phyloP scores from a whole-genome alignment of 1,140 invertebrate genomes.

The Scaptomyza montana region DNA sequence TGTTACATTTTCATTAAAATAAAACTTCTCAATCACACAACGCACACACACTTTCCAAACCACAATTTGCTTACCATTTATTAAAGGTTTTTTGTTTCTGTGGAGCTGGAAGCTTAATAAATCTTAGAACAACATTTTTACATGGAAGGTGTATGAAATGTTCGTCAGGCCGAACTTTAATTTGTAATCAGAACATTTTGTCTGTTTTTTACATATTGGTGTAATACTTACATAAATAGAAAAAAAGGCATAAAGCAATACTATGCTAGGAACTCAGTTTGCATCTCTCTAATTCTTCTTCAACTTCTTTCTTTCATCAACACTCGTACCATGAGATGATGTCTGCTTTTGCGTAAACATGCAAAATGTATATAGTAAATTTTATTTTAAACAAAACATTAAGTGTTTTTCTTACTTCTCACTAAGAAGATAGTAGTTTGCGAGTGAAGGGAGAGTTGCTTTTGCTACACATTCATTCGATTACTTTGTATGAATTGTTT shows the following conservation, averaged over 20 bases:
- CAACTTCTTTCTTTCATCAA: background rate
- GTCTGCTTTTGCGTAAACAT: too few relatives aligned
- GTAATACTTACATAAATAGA: slow-evolving; percentile 50
- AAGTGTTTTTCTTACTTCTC: background rate
- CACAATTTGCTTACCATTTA: too few relatives aligned
- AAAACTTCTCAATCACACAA: too few relatives aligned
- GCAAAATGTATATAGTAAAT: too few relatives aligned
- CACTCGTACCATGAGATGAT: background rate
- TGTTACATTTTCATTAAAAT: too few relatives aligned
- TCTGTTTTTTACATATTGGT: background rate
- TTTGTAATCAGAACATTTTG: background rate
- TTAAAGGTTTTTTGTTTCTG: too few relatives aligned
- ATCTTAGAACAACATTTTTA: too few relatives aligned
- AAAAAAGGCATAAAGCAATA: slow-evolving; percentile 83
- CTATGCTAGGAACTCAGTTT: slow-evolving; percentile 82
- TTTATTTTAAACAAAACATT: background rate
- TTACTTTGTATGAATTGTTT: slow-evolving; percentile 7
- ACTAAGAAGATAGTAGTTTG: too few relatives aligned
- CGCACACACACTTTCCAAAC: slow-evolving; percentile 8
- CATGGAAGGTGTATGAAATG: slow-evolving; percentile 10
- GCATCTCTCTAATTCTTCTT: slow-evolving; percentile 58
- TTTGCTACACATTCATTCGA: background rate
- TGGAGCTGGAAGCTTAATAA: too few relatives aligned
- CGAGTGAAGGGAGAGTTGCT: background rate
- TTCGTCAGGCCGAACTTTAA: slow-evolving; percentile 7